Conservation (phyloP, 2,113 vertebrate species). For the Peromyscus polionotus region DNA sequence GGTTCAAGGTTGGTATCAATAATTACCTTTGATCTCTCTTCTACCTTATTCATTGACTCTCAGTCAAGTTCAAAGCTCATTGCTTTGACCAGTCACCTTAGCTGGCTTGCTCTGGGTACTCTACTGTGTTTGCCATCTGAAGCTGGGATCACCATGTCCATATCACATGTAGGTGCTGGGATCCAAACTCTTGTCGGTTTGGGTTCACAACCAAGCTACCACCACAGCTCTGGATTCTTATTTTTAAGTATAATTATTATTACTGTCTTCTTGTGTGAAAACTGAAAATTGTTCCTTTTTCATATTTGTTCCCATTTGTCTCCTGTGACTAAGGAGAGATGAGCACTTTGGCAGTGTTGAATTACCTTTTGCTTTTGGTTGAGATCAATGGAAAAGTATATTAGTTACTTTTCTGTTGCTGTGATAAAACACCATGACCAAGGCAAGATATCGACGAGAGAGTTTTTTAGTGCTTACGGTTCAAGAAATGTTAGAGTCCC, state of each 20-base stretch:
- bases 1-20: neutral
- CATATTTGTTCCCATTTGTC: neutral
- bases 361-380: neutral
- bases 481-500: neutral
- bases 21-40: neutral
- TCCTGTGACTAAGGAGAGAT: neutral
- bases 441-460: neutral
- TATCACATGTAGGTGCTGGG: neutral
- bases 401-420: neutral
- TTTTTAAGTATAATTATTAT: slow-evolving; percentile 21
- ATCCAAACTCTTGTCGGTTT: neutral
- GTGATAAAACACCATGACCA: neutral
- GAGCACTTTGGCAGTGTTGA: neutral
- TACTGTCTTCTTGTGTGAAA: neutral
- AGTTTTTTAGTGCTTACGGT: neutral
- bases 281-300: neutral
- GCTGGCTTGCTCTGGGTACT: neutral
- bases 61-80: neutral
- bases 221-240: neutral
- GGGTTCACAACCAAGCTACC: neutral
- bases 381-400: neutral
- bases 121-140: neutral
- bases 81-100: neutral
- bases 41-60: neutral
- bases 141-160: neutral